Evolutionary conservation across 1,140 invertebrate genomes (phyloP).

Genomic region (Mizuhopecten yessoensis): DNA sequence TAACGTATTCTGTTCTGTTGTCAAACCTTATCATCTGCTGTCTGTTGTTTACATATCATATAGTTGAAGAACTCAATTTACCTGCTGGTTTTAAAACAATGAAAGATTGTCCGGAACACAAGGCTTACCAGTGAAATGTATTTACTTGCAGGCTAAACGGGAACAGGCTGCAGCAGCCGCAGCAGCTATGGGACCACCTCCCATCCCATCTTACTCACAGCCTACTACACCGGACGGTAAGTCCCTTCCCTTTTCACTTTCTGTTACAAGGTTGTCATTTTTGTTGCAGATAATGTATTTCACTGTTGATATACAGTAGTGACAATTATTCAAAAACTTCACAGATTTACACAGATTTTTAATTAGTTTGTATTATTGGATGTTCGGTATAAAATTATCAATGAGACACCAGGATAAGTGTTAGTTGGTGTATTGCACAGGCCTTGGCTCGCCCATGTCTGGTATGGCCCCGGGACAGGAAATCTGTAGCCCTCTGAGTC

Average conservation of each 20-base stretch:
- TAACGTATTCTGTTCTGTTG: no score
- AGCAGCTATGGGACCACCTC: slow-evolving; percentile 57
- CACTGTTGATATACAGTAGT: no score
- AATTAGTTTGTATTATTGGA: not conserved
- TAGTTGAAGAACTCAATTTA: no score
- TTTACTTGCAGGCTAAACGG: not conserved
- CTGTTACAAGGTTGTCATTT: no score
- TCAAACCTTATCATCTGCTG: no score
- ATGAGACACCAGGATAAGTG: no score
- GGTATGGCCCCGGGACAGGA: slow-evolving; percentile 35
- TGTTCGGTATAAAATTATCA: not conserved
- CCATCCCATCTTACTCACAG: not conserved
- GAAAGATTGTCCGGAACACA: no score
- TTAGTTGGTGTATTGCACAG: not conserved
- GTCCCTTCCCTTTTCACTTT: no score
- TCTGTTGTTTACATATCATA: no score
- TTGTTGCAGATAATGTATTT: no score
- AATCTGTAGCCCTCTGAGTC: slow-evolving; percentile 53
- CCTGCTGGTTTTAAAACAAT: no score
- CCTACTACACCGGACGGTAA: not conserved
- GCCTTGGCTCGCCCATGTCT: slow-evolving; percentile 46
- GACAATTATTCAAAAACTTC: not conserved
- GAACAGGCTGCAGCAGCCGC: slow-evolving; percentile 56
- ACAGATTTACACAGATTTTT: not conserved
- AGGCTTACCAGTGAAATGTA: not conserved